These are phyloP conservation scores for Conus ventricosus DNA, from an alignment of 1,140 invertebrate genomes.

Conservation along the genomic window DNA sequence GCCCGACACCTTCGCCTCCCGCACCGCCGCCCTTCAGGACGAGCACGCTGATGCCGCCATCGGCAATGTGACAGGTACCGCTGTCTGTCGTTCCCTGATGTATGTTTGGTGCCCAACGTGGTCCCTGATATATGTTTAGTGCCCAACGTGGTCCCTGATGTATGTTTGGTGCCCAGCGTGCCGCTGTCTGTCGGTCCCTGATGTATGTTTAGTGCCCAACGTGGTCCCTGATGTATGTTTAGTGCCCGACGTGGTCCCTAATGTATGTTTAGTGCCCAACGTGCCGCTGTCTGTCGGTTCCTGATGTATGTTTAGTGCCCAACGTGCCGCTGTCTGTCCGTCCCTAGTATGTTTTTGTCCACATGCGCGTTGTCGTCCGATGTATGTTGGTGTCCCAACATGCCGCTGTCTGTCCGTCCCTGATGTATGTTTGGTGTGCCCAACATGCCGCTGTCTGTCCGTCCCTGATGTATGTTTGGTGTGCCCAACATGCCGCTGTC, in stretches of 20 bases:
- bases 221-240: neutral
- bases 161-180: neutral
- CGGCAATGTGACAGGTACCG: constrained; percentile 72
- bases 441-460: neutral
- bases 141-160: neutral
- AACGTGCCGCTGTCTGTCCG: neutral
- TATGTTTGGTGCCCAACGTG: neutral
- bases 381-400: neutral
- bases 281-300: no score
- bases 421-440: neutral
- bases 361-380: neutral
- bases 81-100: neutral
- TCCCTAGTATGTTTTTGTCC: neutral
- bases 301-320: no score
- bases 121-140: neutral
- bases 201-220: neutral
- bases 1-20: constrained; percentile 80
- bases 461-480: neutral
- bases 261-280: no score
- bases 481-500: neutral
- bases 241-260: no score
- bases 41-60: constrained; percentile 77
- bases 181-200: neutral
- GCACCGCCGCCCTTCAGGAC: constrained; percentile 75
- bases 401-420: neutral